Evolutionary conservation across 2,797 vertebrate species (phyloP).

Genomic region (Pagetopsis macropterus): DNA sequence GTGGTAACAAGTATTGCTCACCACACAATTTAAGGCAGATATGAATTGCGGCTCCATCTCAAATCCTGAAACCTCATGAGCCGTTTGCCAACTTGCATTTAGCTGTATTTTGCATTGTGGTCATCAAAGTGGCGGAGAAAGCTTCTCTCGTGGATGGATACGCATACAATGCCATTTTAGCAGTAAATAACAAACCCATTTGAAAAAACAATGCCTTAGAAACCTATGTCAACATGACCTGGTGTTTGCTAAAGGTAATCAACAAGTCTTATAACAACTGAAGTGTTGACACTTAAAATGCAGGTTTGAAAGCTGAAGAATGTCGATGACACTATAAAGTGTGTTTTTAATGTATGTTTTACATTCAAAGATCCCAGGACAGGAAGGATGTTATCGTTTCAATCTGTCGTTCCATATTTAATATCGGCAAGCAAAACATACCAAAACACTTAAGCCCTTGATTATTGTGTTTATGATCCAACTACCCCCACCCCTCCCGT

Average conservation of each 20-base stretch:
- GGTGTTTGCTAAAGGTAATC: background rate
- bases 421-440: background rate
- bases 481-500: background rate
- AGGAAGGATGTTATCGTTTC: background rate
- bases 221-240: background rate
- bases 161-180: background rate
- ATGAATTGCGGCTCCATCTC: background rate
- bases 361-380: conserved; percentile 51
- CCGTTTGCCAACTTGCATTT: background rate
- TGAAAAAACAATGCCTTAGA: conserved; percentile 12
- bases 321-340: background rate
- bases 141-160: conserved; percentile 5
- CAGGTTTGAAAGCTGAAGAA: conserved; percentile 9
- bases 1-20: background rate
- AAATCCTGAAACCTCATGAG: background rate
- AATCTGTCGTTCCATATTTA: background rate
- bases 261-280: conserved; percentile 1
- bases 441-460: background rate
- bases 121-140: background rate
- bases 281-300: background rate
- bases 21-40: background rate
- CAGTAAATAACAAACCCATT: conserved; percentile 12
- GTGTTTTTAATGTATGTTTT: conserved; percentile 4
- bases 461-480: background rate
- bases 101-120: background rate